A percentile compares a stretch with the other conserved stretches of the same genome.
Evolutionary conservation across 2,113 vertebrate species (phyloP).

Genomic region (Morone saxatilis): DNA sequence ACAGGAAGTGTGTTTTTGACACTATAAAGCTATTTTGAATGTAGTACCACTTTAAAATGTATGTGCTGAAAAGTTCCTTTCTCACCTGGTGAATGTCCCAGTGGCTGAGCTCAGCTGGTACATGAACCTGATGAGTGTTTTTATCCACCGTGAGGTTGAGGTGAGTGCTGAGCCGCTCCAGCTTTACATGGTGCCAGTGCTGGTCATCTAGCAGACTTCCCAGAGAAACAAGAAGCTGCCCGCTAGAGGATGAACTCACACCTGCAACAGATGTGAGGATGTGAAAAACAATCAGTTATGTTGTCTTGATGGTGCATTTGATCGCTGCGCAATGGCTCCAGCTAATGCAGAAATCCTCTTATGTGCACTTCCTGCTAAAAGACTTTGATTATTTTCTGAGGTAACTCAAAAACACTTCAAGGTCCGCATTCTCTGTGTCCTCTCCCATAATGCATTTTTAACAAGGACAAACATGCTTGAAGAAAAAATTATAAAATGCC

Average conservation of each 20-base stretch:
- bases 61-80: constrained; percentile 41
- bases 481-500: not conserved
- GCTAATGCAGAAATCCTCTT: constrained; percentile 1
- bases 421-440: not conserved
- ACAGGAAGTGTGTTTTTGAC: not conserved
- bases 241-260: constrained; percentile 78
- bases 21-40: not conserved
- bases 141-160: constrained; percentile 95
- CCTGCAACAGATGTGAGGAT: constrained; percentile 74
- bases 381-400: constrained; percentile 20
- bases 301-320: not conserved
- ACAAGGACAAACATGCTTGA: constrained; percentile 30
- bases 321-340: not conserved
- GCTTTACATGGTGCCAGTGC: constrained; percentile 93
- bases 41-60: not conserved
- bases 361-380: constrained; percentile 3
- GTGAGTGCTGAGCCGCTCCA: constrained; percentile 88
- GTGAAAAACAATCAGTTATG: constrained; percentile 3
- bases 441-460: constrained; percentile 36
- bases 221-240: constrained; percentile 83
- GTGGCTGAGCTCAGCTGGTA: constrained; percentile 87
- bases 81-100: constrained; percentile 93
- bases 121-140: constrained; percentile 86
- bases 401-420: not conserved
- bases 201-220: constrained; percentile 96